Evolutionary conservation across 2,113 vertebrate genomes (phyloP), one percentile per base, ranked within the genome.

Genomic region (Orientallactaga bullata): DNA sequence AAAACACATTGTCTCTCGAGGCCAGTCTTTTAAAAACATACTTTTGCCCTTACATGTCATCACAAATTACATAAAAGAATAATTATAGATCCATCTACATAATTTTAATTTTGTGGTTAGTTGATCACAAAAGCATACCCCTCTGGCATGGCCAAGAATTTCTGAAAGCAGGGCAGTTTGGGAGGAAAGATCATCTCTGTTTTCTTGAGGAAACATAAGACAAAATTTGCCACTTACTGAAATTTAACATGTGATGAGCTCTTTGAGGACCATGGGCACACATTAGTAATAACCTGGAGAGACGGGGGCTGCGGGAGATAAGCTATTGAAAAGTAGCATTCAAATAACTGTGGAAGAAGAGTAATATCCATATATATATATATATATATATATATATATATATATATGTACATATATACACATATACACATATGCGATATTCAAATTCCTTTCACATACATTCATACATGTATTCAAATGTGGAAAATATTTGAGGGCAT

Each of bases 401-500:
- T 17, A 60, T 17, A 60, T 17, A 60, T 17, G 9, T 17, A 60
- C 58, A 60, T 17, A 60, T 17, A 60, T 17, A 71, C 30, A 93
- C 63, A 51, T 47, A 55, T 55, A 55, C 15, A 55, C 15, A 55
- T 55, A 55, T 55, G 15, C 12, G 15, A 55, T 15, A 55, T 55
- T 55, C 55, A 55, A 55, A 55, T 55, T 55, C 55, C 55, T 15
- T 55, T 55, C 55, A 55, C 15, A 55, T 55, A 55, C 11, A 51
- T 7, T 98, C 97, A 96, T 97, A 96, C 90, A 95, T 96, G 13
- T 96, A 97, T 93, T 92, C 94, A 97, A 97, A 96, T 95, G 96
- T 96, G 97, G 97, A 98, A 95, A 96, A 96, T 92, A 4, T 96
- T 97, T 98, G 94, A 97, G 97, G 97, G 98, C 93, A 86, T 95